Conservation (phyloP, 2,888 invertebrate species). For the Trachelus tabidus region DNA sequence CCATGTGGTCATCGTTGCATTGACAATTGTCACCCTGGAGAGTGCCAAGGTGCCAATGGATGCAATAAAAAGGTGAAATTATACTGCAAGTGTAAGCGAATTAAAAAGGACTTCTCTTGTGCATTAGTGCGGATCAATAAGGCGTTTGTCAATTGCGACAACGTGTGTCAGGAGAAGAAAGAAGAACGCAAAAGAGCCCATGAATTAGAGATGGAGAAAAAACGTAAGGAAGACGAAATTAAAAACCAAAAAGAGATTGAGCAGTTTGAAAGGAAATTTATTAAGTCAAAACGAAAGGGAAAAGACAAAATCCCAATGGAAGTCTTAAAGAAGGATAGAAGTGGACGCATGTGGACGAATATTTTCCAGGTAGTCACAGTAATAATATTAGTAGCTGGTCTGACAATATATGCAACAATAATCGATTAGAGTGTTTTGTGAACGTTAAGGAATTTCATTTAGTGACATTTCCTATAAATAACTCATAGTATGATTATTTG, state of each 20-base stretch:
- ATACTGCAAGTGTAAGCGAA: constrained; percentile 80
- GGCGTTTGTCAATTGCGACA: constrained; percentile 73
- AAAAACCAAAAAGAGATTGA: constrained; percentile 79
- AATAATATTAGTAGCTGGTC: background rate
- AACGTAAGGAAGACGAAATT: constrained; percentile 74
- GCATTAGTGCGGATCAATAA: constrained; percentile 60
- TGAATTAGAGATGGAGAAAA: constrained; percentile 70
- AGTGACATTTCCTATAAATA: background rate
- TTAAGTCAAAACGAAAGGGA: constrained; percentile 51
- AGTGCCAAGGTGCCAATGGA: constrained; percentile 73
- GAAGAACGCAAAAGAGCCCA: constrained; percentile 69
- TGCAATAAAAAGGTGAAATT: constrained; percentile 86
- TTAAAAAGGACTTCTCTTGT: constrained; percentile 76
- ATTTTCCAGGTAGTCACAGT: background rate
- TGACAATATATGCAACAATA: background rate
- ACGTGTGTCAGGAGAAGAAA: constrained; percentile 72
- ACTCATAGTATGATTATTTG: background rate
- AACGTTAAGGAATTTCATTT: background rate
- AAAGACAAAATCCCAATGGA: constrained; percentile 37
- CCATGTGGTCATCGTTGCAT: constrained; percentile 87
- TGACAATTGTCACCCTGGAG: constrained; percentile 78
- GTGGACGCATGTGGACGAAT: background rate
- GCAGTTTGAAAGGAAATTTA: constrained; percentile 80
- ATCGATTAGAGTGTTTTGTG: background rate
- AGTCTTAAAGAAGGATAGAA: background rate